A percentile compares a stretch with the other conserved stretches of the same genome.
Evolutionary conservation across 2,888 invertebrate genomes (phyloP).

Genomic region (Amiota communis): DNA sequence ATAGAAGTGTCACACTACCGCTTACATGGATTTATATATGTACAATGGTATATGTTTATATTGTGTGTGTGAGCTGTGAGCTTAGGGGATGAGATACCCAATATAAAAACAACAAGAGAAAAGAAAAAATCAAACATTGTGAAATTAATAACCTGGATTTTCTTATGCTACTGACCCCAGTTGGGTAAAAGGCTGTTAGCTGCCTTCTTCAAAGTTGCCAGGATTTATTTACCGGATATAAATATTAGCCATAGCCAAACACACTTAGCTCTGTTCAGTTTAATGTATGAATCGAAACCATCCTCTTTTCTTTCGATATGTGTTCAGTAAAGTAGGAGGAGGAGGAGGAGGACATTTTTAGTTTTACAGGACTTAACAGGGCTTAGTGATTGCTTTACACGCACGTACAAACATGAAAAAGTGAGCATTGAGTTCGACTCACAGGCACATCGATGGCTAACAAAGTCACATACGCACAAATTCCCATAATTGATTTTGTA

Average conservation of each 20-base stretch:
- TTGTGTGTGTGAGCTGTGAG: too few relatives aligned
- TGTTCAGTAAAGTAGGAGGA: too few relatives aligned
- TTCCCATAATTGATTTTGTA: conserved; percentile 68
- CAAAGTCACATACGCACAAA: conserved; percentile 53
- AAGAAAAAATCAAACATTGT: conserved; percentile 37
- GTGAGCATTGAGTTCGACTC: conserved; percentile 14
- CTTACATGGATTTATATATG: not conserved
- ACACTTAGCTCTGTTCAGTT: conserved; percentile 43
- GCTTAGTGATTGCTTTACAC: conserved; percentile 63
- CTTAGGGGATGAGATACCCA: conserved; percentile 13
- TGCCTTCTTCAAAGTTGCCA: conserved; percentile 39
- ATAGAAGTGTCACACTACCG: conserved; percentile 52
- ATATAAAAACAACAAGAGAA: conserved; percentile 36
- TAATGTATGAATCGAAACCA: too few relatives aligned
- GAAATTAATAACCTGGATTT: conserved; percentile 65
- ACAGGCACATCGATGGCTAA: not conserved
- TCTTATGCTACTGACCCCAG: conserved; percentile 16
- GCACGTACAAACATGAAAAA: conserved; percentile 39
- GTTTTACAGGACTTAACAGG: conserved; percentile 55
- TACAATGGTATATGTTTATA: not conserved
- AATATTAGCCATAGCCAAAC: conserved; percentile 66
- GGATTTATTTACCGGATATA: conserved; percentile 67
- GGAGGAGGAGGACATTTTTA: conserved; percentile 44
- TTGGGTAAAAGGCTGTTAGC: conserved; percentile 19
- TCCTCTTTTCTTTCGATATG: too few relatives aligned